Evolutionary conservation across 2,888 invertebrate species (phyloP).

Genomic region (Ditylenchus weischeri): DNA sequence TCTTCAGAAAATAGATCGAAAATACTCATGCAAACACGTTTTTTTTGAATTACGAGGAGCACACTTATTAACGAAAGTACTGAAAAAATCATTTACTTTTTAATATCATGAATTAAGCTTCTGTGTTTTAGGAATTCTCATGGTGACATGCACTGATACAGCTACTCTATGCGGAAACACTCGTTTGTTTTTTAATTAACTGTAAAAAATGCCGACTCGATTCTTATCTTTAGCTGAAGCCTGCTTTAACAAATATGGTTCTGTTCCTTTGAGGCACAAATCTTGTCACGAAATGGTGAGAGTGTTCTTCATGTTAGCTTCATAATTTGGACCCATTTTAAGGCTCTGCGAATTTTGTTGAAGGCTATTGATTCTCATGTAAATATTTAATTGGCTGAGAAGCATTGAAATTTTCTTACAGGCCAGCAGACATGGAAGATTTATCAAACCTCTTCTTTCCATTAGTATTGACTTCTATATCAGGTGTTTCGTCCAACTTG

Average conservation of each 20-base stretch:
- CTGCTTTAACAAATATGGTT: conserved; percentile 86
- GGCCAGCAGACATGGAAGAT: conserved; percentile 86
- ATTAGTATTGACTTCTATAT: conserved; percentile 94
- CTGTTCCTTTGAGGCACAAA: conserved; percentile 78
- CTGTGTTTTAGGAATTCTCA: conserved; percentile 75
- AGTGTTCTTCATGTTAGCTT: not conserved
- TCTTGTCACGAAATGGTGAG: conserved; percentile 89
- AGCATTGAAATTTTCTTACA: too few species aligned
- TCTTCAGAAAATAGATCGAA: too few species aligned
- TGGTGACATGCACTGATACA: conserved; percentile 97
- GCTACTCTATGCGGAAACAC: conserved; percentile 85
- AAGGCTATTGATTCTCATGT: conserved; percentile 79
- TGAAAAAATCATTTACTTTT: too few species aligned
- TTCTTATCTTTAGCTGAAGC: conserved; percentile 68
- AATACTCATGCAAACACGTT: too few species aligned
- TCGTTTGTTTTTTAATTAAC: conserved; percentile 61
- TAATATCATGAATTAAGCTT: too few species aligned
- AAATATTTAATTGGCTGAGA: too few species aligned
- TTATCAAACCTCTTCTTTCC: conserved; percentile 83
- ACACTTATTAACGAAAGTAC: too few species aligned
- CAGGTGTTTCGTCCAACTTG: conserved; percentile 82
- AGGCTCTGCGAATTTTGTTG: conserved; percentile 87
- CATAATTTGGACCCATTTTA: conserved; percentile 22
- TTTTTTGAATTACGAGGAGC: too few species aligned
- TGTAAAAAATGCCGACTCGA: not conserved